These are phyloP conservation scores for Ischnura elegans DNA, from an alignment of 2,888 invertebrate species.

Conservation along the genomic window DNA sequence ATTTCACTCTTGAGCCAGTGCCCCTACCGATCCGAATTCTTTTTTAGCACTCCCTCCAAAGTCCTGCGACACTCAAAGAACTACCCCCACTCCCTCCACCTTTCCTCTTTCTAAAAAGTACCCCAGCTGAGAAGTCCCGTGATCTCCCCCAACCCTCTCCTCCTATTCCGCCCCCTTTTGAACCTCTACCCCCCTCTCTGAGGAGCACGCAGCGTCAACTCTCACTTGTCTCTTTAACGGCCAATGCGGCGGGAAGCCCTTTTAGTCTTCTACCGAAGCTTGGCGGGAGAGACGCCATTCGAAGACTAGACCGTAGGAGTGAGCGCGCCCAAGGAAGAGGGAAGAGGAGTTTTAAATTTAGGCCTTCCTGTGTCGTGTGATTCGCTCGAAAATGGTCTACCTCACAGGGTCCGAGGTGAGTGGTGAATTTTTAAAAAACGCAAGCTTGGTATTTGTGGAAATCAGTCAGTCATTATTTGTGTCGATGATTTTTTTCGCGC, in stretches of 20 bases:
- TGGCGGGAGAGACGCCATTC: neutral
- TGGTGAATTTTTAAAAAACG: neutral
- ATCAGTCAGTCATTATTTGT: no score
- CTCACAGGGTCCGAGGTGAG: neutral
- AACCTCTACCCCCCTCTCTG: neutral
- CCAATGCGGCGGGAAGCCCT: neutral
- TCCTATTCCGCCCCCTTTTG: neutral
- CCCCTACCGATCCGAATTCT: neutral
- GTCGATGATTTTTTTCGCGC: no score
- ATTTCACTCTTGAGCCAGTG: no score
- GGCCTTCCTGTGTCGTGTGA: neutral
- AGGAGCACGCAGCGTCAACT: neutral
- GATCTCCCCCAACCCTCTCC: neutral
- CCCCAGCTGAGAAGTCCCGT: neutral
- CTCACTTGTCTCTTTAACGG: constrained; percentile 10
- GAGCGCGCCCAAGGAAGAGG: neutral
- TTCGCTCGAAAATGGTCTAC: neutral
- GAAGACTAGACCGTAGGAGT: neutral
- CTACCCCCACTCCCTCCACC: neutral
- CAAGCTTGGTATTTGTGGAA: neutral
- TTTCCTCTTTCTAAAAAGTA: neutral
- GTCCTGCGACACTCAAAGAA: neutral
- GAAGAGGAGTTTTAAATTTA: neutral
- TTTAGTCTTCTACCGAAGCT: neutral
- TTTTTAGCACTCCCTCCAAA: neutral